phyloP scores from a whole-genome alignment of 2,797 vertebrate genomes.

The Momotus momota region DNA sequence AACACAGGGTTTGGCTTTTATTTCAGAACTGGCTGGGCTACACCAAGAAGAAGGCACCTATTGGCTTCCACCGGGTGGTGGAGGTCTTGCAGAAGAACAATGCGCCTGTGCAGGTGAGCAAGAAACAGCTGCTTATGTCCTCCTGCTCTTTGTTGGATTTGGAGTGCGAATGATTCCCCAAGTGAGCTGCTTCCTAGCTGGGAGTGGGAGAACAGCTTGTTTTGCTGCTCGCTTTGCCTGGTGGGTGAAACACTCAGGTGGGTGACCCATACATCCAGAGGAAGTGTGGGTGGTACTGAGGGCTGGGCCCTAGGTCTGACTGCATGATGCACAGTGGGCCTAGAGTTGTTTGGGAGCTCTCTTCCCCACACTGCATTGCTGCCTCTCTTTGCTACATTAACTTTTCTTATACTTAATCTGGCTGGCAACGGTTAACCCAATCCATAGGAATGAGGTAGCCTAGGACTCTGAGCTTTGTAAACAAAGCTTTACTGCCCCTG shows the following conservation, averaged over 20 bases:
- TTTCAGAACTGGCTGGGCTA: slow-evolving; percentile 93
- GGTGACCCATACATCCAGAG: accelerated
- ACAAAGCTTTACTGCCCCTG: neutral
- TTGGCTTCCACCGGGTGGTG: slow-evolving; percentile 92
- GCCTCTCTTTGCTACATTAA: neutral
- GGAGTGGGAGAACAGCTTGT: neutral
- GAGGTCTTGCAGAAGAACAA: slow-evolving; percentile 94
- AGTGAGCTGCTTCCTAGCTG: neutral
- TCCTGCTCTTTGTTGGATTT: neutral
- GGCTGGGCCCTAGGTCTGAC: neutral
- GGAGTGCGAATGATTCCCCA: neutral
- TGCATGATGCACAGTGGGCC: neutral
- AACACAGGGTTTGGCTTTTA: neutral
- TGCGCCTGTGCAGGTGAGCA: slow-evolving; percentile 88
- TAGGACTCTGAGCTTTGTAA: neutral
- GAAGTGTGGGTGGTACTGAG: neutral
- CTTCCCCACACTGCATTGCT: neutral
- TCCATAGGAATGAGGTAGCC: neutral
- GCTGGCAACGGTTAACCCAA: neutral
- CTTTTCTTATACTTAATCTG: neutral
- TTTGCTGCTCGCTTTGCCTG: accelerated
- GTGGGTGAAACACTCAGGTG: neutral
- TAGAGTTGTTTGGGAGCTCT: neutral
- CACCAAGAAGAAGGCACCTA: slow-evolving; percentile 91
- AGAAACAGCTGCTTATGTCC: neutral